phyloP scores from a whole-genome alignment of 2,113 vertebrate genomes.

The Tachuris rubrigastra region DNA sequence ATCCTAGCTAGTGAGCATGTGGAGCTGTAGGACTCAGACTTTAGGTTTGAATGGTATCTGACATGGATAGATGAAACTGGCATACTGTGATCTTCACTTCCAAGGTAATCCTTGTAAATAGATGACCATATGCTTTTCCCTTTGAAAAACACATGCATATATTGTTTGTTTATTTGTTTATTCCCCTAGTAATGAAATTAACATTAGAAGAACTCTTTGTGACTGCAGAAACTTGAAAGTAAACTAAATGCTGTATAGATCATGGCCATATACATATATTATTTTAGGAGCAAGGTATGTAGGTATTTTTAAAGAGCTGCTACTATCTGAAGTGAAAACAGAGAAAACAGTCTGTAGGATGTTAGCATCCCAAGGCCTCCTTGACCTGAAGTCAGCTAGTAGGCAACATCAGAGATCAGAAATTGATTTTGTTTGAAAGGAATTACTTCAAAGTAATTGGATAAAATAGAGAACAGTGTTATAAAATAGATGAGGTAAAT shows the following conservation, averaged over 20 bases:
- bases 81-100: background rate
- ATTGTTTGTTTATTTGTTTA: rapidly evolving
- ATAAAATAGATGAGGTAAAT: background rate
- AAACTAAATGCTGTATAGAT: background rate
- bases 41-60: background rate
- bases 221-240: background rate
- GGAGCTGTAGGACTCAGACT: background rate
- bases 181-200: background rate
- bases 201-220: background rate
- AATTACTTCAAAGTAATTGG: background rate
- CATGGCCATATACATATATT: no score
- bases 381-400: background rate
- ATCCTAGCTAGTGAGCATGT: background rate
- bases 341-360: background rate
- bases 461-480: background rate
- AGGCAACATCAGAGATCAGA: background rate
- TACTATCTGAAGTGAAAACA: background rate
- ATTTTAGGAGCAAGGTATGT: background rate
- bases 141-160: background rate
- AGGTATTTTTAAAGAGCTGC: background rate
- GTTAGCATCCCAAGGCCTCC: background rate
- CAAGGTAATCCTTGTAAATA: background rate
- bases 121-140: background rate
- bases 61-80: background rate
- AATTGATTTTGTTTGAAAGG: slow-evolving; percentile 9